Conservation (phyloP, 2,888 invertebrate genomes). For the Heliconius cydno region DNA sequence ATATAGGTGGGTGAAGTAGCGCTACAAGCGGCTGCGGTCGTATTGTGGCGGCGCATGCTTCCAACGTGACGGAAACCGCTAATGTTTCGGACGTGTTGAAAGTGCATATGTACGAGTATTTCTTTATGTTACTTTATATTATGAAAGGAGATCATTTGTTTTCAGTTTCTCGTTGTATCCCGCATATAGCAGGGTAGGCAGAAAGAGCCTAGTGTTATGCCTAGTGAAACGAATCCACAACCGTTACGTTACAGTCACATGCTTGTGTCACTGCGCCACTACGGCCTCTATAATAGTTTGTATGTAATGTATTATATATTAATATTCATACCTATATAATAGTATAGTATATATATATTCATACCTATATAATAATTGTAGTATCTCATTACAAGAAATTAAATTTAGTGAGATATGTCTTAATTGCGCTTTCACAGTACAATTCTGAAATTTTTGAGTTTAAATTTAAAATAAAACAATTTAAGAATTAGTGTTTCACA, state of each 20-base stretch:
- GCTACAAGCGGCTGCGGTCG: slow-evolving; percentile 29
- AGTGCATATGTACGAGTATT: slow-evolving; percentile 2
- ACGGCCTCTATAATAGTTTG: too few species aligned
- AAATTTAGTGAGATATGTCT: not conserved
- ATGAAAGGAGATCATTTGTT: not conserved
- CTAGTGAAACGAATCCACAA: too few species aligned
- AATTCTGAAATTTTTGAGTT: not conserved
- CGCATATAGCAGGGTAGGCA: too few species aligned
- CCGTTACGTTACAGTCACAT: too few species aligned
- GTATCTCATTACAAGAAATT: not conserved
- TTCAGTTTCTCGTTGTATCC: not conserved
- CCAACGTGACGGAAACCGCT: slow-evolving; percentile 36
- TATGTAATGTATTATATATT: too few species aligned
- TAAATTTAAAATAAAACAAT: not conserved
- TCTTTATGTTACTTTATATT: not conserved
- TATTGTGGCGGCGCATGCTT: slow-evolving; percentile 29
- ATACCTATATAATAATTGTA: too few species aligned
- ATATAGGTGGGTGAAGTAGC: not conserved
- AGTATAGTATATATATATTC: too few species aligned
- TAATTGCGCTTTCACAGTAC: not conserved
- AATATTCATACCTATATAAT: too few species aligned
- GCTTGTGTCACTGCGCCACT: too few species aligned
- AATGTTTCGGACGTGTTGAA: slow-evolving; percentile 36
- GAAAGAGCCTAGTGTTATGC: too few species aligned
- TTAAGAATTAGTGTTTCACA: not conserved